A percentile compares a stretch with the other conserved stretches of the same genome.
Evolutionary conservation across 2,797 vertebrate genomes (phyloP).

Genomic region (Urosaurus nigricauda): DNA sequence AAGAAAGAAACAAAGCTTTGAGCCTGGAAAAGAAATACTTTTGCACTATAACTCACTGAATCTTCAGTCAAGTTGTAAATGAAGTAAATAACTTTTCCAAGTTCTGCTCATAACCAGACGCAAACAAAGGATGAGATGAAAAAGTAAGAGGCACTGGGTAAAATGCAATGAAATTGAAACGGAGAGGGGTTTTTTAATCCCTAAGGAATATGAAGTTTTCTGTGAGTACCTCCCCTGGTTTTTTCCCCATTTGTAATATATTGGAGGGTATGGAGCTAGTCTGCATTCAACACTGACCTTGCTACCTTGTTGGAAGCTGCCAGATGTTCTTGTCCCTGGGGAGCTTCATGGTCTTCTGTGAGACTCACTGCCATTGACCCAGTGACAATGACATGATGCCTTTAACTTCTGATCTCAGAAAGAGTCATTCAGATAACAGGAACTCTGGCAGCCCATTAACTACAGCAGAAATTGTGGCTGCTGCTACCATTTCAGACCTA

Average conservation of each 20-base stretch:
- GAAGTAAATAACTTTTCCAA: too few species aligned
- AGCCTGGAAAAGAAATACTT: too few species aligned
- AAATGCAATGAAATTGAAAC: too few species aligned
- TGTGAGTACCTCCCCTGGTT: rapidly evolving
- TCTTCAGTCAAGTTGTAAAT: too few species aligned
- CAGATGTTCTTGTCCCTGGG: constrained; percentile 40
- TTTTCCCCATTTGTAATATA: background rate
- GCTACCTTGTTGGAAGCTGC: constrained; percentile 38
- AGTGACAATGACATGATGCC: constrained; percentile 56
- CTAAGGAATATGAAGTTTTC: background rate
- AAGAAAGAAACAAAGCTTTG: too few species aligned
- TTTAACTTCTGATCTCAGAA: constrained; percentile 68
- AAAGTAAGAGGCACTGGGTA: too few species aligned
- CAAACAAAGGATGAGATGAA: too few species aligned
- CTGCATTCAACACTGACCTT: constrained; percentile 66
- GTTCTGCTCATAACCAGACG: too few species aligned
- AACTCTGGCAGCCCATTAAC: constrained; percentile 77
- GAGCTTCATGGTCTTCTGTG: constrained; percentile 62
- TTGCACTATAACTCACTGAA: too few species aligned
- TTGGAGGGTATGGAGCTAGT: background rate
- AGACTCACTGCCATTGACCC: constrained; percentile 57
- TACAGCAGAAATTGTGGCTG: constrained; percentile 73
- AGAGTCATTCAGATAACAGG: constrained; percentile 68
- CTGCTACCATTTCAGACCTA: constrained; percentile 68
- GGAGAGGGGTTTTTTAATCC: background rate